Evolutionary conservation across 1,140 invertebrate species (phyloP).

Genomic region (Heliconius himera): DNA sequence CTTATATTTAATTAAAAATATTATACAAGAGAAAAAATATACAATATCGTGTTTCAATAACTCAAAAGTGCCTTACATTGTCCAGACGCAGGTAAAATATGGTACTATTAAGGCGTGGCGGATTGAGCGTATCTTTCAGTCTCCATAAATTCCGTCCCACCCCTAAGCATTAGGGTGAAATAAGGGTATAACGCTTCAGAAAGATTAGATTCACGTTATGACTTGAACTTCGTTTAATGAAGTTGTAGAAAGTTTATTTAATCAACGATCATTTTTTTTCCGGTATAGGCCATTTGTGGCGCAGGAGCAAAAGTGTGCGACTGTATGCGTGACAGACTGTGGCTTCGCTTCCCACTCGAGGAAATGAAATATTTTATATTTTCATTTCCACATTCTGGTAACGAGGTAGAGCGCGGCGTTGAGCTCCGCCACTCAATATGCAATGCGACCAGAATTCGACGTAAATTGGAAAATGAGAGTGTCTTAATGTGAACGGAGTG

Average conservation of each 20-base stretch:
- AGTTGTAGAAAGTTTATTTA: constrained; percentile 4
- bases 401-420: too few relatives aligned
- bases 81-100: constrained; percentile 28
- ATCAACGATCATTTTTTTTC: too few relatives aligned
- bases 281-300: too few relatives aligned
- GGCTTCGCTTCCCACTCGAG: too few relatives aligned
- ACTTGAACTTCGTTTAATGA: constrained; percentile 10
- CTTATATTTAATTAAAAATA: background rate
- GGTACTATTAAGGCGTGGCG: constrained; percentile 36
- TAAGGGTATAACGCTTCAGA: constrained; percentile 29
- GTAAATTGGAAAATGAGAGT: too few relatives aligned
- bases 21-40: constrained; percentile 4
- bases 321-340: too few relatives aligned
- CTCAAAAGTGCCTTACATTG: constrained; percentile 12
- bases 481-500: too few relatives aligned
- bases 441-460: too few relatives aligned
- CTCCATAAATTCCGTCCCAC: constrained; percentile 42
- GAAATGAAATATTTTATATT: too few relatives aligned
- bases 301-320: too few relatives aligned
- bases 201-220: constrained; percentile 28
- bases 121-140: constrained; percentile 42
- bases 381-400: too few relatives aligned
- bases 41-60: constrained; percentile 17
- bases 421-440: too few relatives aligned
- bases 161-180: constrained; percentile 36